Conservation (phyloP, 2,888 invertebrate species). For the Tortrix viridana region DNA sequence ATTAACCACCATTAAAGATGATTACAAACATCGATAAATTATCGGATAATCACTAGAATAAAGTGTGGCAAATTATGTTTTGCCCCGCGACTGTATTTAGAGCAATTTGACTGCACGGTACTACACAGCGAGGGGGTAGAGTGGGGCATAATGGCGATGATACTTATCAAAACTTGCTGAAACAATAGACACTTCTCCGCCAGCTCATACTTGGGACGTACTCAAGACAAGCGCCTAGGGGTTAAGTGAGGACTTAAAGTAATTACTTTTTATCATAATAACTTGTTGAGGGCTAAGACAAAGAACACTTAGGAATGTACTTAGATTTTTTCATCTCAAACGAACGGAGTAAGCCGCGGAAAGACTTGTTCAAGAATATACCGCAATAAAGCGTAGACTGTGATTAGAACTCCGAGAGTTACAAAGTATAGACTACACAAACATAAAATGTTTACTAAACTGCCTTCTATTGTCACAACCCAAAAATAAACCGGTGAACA, state of each 20-base stretch:
- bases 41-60: slow-evolving; percentile 29
- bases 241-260: slow-evolving; percentile 46
- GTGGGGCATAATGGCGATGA: slow-evolving; percentile 49
- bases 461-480: not conserved
- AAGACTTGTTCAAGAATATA: not conserved
- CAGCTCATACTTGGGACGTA: slow-evolving; percentile 32
- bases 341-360: not conserved
- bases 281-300: slow-evolving; percentile 38
- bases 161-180: slow-evolving; percentile 56
- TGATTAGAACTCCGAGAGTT: not conserved
- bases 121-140: slow-evolving; percentile 29
- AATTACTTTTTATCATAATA: slow-evolving; percentile 52
- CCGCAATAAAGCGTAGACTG: not conserved
- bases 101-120: slow-evolving; percentile 47
- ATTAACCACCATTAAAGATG: slow-evolving; percentile 16
- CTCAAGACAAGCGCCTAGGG: slow-evolving; percentile 46
- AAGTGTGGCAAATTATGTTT: slow-evolving; percentile 9
- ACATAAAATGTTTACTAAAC: not conserved
- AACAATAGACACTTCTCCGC: slow-evolving; percentile 53
- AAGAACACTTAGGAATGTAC: slow-evolving; percentile 7
- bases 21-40: slow-evolving; percentile 31
- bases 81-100: slow-evolving; percentile 42
- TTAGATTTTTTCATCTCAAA: slow-evolving; percentile 5
- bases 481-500: not conserved
- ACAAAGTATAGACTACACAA: not conserved